Evolutionary conservation across 2,888 invertebrate species (phyloP).

Genomic region (Nymphalis c-album): DNA sequence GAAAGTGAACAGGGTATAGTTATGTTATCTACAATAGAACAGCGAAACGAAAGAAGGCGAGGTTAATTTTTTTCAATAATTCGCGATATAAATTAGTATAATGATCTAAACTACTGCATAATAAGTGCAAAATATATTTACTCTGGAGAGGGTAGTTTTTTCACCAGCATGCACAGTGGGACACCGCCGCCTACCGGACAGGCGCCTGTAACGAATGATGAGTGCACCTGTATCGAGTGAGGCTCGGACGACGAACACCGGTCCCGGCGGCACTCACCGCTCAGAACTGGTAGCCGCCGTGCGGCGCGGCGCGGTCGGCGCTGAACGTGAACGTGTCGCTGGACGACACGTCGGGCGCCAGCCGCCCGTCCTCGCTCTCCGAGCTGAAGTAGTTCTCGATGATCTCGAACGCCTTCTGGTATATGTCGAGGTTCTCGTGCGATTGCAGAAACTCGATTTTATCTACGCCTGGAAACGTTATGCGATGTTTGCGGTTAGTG

Average conservation of each 20-base stretch:
- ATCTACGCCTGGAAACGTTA: constrained; percentile 88
- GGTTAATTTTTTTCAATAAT: constrained; percentile 41
- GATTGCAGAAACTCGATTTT: constrained; percentile 99
- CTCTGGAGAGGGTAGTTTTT: constrained; percentile 51
- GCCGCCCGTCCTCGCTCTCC: constrained; percentile 91
- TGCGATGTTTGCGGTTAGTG: background rate
- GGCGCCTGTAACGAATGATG: constrained; percentile 50
- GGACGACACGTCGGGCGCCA: constrained; percentile 90
- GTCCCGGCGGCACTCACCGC: no score
- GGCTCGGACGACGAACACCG: no score
- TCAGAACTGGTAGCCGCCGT: constrained; percentile 85
- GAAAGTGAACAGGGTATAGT: constrained; percentile 34
- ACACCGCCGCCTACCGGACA: constrained; percentile 42
- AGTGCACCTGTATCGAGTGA: no score
- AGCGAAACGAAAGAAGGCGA: constrained; percentile 47
- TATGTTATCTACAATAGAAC: constrained; percentile 57
- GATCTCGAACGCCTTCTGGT: constrained; percentile 97
- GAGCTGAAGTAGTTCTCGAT: constrained; percentile 97
- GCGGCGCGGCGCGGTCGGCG: constrained; percentile 86
- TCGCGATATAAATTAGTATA: constrained; percentile 47
- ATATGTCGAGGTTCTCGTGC: constrained; percentile 97
- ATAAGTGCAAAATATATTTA: constrained; percentile 58
- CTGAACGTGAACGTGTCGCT: constrained; percentile 88
- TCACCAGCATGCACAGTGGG: constrained; percentile 45
- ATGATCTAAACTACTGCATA: constrained; percentile 56